These are phyloP conservation scores for Cataglyphis cursor DNA, from an alignment of 2,888 invertebrate species.

Conservation along the genomic window DNA sequence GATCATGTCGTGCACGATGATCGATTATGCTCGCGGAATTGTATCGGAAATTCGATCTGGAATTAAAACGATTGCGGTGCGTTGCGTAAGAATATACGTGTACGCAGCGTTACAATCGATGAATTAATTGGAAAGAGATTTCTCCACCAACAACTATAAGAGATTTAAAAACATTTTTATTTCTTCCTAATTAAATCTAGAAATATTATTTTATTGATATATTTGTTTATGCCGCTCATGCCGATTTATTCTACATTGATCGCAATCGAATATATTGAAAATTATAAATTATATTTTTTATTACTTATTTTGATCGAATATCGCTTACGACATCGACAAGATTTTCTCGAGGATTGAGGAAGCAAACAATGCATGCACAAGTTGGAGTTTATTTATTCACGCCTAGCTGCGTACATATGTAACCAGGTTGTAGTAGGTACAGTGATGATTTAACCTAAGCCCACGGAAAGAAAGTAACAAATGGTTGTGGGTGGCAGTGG, in stretches of 20 bases:
- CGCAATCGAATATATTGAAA: background rate
- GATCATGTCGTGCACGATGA: conserved; percentile 80
- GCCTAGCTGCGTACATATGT: conserved; percentile 63
- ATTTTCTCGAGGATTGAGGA: conserved; percentile 42
- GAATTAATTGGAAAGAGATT: conserved; percentile 58
- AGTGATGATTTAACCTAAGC: conserved; percentile 78
- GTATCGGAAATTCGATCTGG: conserved; percentile 79
- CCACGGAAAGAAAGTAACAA: conserved; percentile 80
- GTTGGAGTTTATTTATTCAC: conserved; percentile 65
- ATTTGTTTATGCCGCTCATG: background rate
- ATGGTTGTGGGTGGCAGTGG: conserved; percentile 81
- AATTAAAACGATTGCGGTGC: conserved; percentile 67
- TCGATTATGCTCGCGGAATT: conserved; percentile 78
- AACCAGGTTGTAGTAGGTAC: conserved; percentile 69
- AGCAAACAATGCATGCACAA: conserved; percentile 25
- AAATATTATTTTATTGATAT: background rate
- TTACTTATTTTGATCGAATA: conserved; percentile 16
- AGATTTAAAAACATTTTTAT: conserved; percentile 58
- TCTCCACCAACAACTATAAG: conserved; percentile 45
- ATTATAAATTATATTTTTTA: conserved; percentile 1
- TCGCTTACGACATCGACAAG: conserved; percentile 51
- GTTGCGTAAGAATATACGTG: conserved; percentile 68
- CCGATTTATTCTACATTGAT: background rate
- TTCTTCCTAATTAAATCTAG: conserved; percentile 16
- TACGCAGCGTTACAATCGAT: conserved; percentile 44